These are phyloP conservation scores for Pterobdella sp. DNA, from an alignment of 2,888 invertebrate genomes.

Conservation along the genomic window DNA sequence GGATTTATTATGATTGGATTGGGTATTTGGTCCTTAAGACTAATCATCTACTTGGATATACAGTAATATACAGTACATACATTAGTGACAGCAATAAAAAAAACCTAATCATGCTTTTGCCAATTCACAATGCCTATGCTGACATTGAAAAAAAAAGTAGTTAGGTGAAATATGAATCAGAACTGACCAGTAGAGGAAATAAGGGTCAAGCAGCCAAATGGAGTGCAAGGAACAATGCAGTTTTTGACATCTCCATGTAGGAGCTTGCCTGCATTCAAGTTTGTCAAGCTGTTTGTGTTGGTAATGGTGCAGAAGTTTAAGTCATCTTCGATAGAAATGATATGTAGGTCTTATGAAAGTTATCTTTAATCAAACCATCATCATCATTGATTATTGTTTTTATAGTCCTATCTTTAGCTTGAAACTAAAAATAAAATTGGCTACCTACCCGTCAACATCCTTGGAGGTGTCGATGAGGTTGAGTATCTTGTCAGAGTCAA, in stretches of 20 bases:
- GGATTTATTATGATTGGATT: too few relatives aligned
- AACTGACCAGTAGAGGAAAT: slow-evolving; percentile 62
- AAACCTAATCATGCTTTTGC: neutral
- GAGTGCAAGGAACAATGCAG: slow-evolving; percentile 91
- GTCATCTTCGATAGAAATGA: too few relatives aligned
- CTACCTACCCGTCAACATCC: slow-evolving; percentile 79
- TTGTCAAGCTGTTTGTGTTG: slow-evolving; percentile 61
- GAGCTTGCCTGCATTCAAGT: slow-evolving; percentile 83
- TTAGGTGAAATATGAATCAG: too few relatives aligned
- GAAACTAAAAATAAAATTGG: too few relatives aligned
- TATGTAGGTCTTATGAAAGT: too few relatives aligned
- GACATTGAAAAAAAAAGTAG: neutral
- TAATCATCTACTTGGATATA: too few relatives aligned
- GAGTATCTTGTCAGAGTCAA: slow-evolving; percentile 70
- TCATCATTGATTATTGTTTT: too few relatives aligned
- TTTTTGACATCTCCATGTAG: slow-evolving; percentile 72
- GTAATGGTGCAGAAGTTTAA: too few relatives aligned
- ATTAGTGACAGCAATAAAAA: neutral
- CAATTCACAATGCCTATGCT: neutral
- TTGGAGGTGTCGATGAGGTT: slow-evolving; percentile 71
- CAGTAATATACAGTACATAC: neutral
- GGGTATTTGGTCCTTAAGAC: too few relatives aligned
- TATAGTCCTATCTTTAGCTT: too few relatives aligned
- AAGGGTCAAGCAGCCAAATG: slow-evolving; percentile 85
- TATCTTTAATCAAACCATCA: too few relatives aligned